Percentiles rank a stretch among this genome's conserved stretches.
Conservation (phyloP, 64 coral and sea anemone genomes). For the Montipora efflorescens region DNA sequence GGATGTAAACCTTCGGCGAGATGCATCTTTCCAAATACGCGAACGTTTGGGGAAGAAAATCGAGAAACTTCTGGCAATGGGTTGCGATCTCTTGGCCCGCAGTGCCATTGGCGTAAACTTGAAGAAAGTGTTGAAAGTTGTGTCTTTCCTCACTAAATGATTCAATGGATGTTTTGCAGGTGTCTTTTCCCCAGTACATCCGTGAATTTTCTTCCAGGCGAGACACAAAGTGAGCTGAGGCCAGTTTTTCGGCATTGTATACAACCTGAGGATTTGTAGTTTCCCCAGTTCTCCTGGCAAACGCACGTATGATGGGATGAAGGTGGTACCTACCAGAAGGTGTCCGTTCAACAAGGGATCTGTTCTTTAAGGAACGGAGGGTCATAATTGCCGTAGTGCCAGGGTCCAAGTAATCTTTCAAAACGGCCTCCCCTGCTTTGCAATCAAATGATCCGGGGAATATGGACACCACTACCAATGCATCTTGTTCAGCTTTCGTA, state of each 20-base stretch:
- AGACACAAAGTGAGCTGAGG: conserved; percentile 26
- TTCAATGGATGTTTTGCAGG: conserved; percentile 48
- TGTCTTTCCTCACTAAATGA: conserved; percentile 47
- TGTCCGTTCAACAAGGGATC: neutral
- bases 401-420: neutral
- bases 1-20: neutral
- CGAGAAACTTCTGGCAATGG: neutral
- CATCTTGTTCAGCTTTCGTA: neutral
- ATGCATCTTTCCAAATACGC: conserved; percentile 49
- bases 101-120: neutral
- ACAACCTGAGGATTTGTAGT: neutral
- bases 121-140: conserved; percentile 56
- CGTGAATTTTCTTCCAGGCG: conserved; percentile 4
- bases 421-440: neutral
- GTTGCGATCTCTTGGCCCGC: neutral
- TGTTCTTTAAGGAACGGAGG: neutral
- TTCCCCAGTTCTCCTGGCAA: neutral
- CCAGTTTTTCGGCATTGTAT: neutral
- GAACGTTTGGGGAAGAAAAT: neutral
- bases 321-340: neutral
- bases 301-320: conserved; percentile 30
- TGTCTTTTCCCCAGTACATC: conserved; percentile 30
- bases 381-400: neutral
- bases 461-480: neutral
- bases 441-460: conserved; percentile 10